These are phyloP conservation scores for Bombylius major DNA, from an alignment of 2,888 invertebrate genomes.

Conservation along the genomic window DNA sequence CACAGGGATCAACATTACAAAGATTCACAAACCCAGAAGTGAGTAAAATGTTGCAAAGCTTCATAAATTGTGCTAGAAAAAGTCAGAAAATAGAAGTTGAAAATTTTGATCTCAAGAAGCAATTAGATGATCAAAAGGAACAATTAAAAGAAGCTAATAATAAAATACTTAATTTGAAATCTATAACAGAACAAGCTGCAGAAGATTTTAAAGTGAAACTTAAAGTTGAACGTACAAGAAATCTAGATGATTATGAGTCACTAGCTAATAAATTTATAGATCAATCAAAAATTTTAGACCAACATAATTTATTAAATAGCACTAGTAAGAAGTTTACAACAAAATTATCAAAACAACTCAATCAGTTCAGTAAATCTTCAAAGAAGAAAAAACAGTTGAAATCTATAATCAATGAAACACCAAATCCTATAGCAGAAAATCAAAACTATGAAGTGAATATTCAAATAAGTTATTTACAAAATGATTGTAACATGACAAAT, in stretches of 20 bases:
- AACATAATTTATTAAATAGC: neutral
- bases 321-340: neutral
- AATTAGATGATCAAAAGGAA: too few species aligned
- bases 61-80: too few species aligned
- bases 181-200: too few species aligned
- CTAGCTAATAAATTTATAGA: neutral
- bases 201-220: neutral
- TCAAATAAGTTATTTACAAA: neutral
- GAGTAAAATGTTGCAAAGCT: too few species aligned
- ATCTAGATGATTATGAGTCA: neutral
- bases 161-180: too few species aligned
- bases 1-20: too few species aligned
- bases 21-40: too few species aligned
- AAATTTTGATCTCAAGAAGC: too few species aligned
- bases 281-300: slow-evolving; percentile 1
- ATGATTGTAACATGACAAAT: neutral
- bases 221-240: neutral
- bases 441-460: neutral
- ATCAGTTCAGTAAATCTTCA: neutral
- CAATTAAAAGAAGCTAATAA: too few species aligned
- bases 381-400: neutral
- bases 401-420: neutral
- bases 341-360: neutral
- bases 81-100: too few species aligned
- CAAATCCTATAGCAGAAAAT: neutral